These are phyloP conservation scores for Podargus strigoides DNA, from an alignment of 2,797 vertebrate species.

Conservation along the genomic window DNA sequence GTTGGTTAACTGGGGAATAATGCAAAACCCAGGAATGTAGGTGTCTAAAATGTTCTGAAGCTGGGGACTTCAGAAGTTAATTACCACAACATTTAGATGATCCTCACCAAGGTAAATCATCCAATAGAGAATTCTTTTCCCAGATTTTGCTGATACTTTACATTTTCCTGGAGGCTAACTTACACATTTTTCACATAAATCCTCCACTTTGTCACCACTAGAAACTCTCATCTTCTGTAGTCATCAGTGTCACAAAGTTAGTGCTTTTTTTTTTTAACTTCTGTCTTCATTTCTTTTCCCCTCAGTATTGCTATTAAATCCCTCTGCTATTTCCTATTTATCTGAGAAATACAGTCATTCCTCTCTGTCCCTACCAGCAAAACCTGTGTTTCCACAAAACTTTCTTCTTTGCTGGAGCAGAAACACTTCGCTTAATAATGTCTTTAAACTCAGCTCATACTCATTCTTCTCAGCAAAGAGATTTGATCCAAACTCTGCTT, in stretches of 20 bases:
- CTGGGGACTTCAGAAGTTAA: not conserved
- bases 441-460: not conserved
- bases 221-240: not conserved
- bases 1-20: not conserved
- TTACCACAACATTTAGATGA: not conserved
- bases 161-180: not conserved
- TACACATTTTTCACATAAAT: not conserved
- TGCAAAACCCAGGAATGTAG: not conserved
- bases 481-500: not conserved
- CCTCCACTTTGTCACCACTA: not conserved
- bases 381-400: not conserved
- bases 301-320: not conserved
- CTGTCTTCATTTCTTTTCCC: not conserved
- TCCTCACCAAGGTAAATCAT: not conserved
- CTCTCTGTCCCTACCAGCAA: conserved; percentile 1
- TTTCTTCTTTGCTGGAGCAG: not conserved
- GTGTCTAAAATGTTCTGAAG: not conserved
- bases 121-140: not conserved
- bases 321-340: not conserved
- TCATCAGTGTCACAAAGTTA: not conserved
- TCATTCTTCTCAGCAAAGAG: not conserved
- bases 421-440: not conserved
- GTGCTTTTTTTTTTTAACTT: not conserved
- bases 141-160: not conserved
- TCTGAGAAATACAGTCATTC: not conserved